Evolutionary conservation across 2,797 vertebrate genomes (phyloP).

Genomic region (Muscicapa comitata): DNA sequence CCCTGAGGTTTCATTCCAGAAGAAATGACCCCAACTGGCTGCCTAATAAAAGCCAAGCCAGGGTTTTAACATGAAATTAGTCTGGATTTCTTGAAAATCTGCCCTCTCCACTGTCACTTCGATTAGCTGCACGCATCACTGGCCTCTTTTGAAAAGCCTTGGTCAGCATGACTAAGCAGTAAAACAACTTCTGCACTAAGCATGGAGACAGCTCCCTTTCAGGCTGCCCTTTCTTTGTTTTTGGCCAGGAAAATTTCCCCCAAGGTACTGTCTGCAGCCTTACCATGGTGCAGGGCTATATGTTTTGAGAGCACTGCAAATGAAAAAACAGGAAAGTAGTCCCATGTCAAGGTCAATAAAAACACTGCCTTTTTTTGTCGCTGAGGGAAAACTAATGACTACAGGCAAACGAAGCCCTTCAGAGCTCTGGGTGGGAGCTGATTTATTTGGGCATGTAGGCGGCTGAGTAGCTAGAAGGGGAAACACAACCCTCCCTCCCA

Average conservation of each 20-base stretch:
- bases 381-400: slow-evolving; percentile 19
- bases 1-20: background rate
- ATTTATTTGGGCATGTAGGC: slow-evolving; percentile 41
- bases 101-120: background rate
- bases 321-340: background rate
- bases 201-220: background rate
- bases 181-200: background rate
- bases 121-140: background rate
- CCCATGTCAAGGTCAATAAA: slow-evolving; percentile 19
- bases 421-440: slow-evolving; percentile 8
- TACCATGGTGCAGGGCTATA: rapidly evolving
- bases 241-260: background rate
- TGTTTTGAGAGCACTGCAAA: background rate
- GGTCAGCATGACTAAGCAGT: background rate
- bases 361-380: slow-evolving; percentile 6
- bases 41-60: background rate
- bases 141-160: background rate
- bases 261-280: background rate
- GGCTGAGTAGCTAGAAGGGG: background rate
- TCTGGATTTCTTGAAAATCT: background rate
- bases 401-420: background rate
- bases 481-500: slow-evolving; percentile 34
- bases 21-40: background rate
- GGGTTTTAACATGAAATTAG: background rate
- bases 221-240: background rate